Conservation (phyloP, 2,113 vertebrate species). For the Notothenia coriiceps region DNA sequence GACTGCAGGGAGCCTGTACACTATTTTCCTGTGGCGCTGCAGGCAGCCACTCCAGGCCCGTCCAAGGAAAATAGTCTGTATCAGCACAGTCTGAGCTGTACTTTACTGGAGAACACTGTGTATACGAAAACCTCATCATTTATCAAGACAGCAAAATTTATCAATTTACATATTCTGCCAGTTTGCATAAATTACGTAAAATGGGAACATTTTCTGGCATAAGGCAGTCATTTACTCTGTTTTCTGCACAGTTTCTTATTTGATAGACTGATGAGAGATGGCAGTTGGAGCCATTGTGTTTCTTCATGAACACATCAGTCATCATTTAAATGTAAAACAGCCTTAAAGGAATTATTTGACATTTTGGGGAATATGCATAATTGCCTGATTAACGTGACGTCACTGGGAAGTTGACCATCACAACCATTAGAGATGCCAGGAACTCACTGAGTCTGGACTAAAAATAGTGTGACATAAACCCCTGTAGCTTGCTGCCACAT, state of each 20-base stretch:
- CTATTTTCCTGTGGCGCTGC: neutral
- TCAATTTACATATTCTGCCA: neutral
- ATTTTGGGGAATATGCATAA: neutral
- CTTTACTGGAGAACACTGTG: neutral
- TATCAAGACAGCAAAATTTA: neutral
- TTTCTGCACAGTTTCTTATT: neutral
- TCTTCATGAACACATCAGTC: neutral
- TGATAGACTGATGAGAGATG: no score
- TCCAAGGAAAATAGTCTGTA: neutral
- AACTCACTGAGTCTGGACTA: neutral
- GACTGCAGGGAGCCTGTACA: slow-evolving; percentile 14
- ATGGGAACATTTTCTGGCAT: neutral
- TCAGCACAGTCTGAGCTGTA: neutral
- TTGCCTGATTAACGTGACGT: neutral
- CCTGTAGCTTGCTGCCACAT: neutral
- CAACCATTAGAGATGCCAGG: neutral
- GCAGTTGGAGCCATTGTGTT: neutral
- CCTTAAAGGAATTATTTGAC: neutral
- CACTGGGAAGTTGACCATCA: neutral
- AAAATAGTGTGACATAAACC: neutral
- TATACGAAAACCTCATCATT: neutral
- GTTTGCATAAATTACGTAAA: neutral
- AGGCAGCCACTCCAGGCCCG: neutral
- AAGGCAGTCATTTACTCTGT: neutral
- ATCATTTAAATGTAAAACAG: neutral